Conservation (phyloP, 2,888 invertebrate genomes). For the Cataglyphis livida region DNA sequence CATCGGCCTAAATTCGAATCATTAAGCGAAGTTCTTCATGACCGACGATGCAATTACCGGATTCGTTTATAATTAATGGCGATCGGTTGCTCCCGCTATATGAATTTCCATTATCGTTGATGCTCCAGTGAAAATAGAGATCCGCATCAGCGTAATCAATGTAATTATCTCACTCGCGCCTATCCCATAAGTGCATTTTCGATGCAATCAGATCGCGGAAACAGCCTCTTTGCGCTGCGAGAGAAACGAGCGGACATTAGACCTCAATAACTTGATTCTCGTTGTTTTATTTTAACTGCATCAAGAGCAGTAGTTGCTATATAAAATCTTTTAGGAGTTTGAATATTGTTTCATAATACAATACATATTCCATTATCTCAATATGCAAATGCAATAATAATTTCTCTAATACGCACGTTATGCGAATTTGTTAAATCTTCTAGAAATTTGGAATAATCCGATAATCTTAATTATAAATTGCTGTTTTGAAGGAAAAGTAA, state of each 20-base stretch:
- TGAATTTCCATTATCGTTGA: constrained; percentile 17
- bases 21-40: constrained; percentile 13
- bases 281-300: constrained; percentile 63
- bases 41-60: neutral
- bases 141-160: constrained; percentile 8
- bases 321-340: neutral
- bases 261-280: constrained; percentile 71
- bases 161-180: constrained; percentile 17
- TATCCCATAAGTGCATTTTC: constrained; percentile 27
- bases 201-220: constrained; percentile 15
- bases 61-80: neutral
- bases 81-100: neutral
- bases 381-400: constrained; percentile 2
- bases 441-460: constrained; percentile 2
- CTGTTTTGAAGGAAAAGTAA: neutral
- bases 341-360: constrained; percentile 8
- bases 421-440: constrained; percentile 4
- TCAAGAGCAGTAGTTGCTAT: constrained; percentile 23
- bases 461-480: neutral
- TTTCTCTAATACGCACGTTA: neutral
- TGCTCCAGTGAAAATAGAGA: constrained; percentile 3
- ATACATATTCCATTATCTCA: neutral
- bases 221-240: constrained; percentile 16
- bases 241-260: constrained; percentile 70
- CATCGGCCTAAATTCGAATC: constrained; percentile 13